Evolutionary conservation across 2,113 vertebrate genomes (phyloP).

Genomic region (human (Homo sapiens)): GRCh38 chr22:34975501-34976000

Average conservation of each 20-base stretch:
- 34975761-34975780: neutral
- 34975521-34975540: neutral
- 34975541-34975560: neutral
- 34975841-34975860: fast-evolving
- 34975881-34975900: neutral
- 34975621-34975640: neutral
- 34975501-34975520: neutral
- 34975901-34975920: neutral
- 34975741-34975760: neutral
- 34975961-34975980: neutral
- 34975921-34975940: neutral
- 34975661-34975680: neutral
- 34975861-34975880: neutral
- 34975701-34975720: neutral
- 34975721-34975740: neutral
- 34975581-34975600: neutral
- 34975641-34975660: neutral
- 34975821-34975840: neutral
- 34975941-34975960: neutral
- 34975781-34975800: neutral
- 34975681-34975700: neutral
- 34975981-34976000: too few relatives aligned
- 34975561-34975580: neutral
- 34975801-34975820: neutral
- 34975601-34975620: neutral